phyloP scores from a whole-genome alignment of 2,888 invertebrate genomes.

The Tipula lateralis region DNA sequence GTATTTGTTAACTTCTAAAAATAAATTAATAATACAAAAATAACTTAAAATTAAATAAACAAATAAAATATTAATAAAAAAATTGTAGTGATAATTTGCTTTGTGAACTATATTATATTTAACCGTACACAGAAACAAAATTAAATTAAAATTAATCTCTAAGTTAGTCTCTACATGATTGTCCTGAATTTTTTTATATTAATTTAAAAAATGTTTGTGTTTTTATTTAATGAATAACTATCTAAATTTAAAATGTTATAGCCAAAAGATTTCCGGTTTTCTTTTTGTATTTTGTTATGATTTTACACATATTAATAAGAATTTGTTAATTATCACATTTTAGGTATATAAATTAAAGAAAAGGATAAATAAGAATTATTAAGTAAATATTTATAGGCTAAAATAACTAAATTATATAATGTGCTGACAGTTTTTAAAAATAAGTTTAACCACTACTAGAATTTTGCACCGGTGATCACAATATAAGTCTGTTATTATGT shows the following conservation, averaged over 20 bases:
- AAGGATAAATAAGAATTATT: background rate
- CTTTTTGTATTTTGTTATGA: background rate
- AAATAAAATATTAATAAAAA: background rate
- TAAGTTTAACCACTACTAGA: background rate
- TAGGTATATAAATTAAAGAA: background rate
- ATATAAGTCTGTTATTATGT: too few species aligned
- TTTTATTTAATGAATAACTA: background rate
- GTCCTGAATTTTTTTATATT: background rate
- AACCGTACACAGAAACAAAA: background rate
- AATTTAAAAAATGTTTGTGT: background rate
- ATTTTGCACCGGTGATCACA: too few species aligned
- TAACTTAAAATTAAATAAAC: background rate
- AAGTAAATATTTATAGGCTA: background rate
- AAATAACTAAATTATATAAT: background rate
- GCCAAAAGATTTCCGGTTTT: background rate
- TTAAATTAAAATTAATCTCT: background rate
- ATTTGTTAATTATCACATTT: background rate
- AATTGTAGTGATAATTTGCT: background rate
- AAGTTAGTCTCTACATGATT: background rate
- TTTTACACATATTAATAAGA: background rate
- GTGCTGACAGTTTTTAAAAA: background rate
- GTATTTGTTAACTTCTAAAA: background rate
- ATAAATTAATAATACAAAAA: background rate
- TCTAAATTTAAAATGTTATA: background rate
- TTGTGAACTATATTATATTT: background rate